phyloP scores from a whole-genome alignment of 2,113 vertebrate species.

The Callipepla californica region DNA sequence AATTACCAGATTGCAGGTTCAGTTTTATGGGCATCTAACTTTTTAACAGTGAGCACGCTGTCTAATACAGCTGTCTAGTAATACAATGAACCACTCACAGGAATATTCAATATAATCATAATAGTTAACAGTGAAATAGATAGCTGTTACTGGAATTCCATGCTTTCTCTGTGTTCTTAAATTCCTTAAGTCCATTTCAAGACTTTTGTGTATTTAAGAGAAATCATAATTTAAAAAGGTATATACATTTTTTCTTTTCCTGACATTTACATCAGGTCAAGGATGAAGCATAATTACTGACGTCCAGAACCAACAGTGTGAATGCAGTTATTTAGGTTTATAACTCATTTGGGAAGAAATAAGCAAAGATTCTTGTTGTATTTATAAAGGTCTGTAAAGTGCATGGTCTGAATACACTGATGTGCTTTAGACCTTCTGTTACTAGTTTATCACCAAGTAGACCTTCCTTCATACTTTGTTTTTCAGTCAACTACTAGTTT shows the following conservation, averaged over 20 bases:
- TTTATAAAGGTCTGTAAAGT: background rate
- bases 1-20: background rate
- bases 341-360: background rate
- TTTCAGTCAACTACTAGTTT: background rate
- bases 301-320: background rate
- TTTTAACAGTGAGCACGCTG: background rate
- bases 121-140: background rate
- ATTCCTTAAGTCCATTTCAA: background rate
- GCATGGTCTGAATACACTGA: background rate
- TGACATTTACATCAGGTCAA: background rate
- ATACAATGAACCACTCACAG: background rate
- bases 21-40: background rate
- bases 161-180: background rate
- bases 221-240: background rate
- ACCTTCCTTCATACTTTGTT: background rate
- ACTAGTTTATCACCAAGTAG: background rate
- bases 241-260: background rate
- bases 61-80: background rate
- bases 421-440: background rate
- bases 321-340: background rate
- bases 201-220: background rate
- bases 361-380: background rate
- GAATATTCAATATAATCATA: background rate
- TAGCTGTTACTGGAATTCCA: background rate
- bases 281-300: background rate